Conservation (phyloP, 2,113 vertebrate species). For the Lethenteron camtschaticum region DNA sequence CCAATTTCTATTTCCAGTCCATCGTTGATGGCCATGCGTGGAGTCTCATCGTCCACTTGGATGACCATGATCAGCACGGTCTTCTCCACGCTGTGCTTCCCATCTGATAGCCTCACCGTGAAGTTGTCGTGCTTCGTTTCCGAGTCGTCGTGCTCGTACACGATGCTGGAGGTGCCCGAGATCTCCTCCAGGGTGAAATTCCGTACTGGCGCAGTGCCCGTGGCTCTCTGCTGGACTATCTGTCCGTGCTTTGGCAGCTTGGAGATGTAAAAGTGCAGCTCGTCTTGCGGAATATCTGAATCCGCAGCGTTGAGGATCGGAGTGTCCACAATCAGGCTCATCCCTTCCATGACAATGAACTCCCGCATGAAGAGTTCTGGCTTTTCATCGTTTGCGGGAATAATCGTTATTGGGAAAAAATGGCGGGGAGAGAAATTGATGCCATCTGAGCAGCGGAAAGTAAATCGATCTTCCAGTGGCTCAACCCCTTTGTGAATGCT, state of each 20-base stretch:
- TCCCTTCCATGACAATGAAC: conserved; percentile 90
- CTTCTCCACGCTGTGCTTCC: conserved; percentile 42
- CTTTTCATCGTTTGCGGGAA: conserved; percentile 60
- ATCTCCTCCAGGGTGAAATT: conserved; percentile 71
- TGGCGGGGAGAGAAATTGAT: conserved; percentile 65
- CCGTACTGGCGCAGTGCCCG: conserved; percentile 39
- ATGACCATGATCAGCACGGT: conserved; percentile 46
- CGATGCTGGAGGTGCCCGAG: conserved; percentile 56
- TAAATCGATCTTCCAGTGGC: conserved; percentile 67
- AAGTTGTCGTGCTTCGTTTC: conserved; percentile 68
- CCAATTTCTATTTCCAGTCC: conserved; percentile 69
- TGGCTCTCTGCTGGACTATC: conserved; percentile 52
- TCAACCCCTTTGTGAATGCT: conserved; percentile 72
- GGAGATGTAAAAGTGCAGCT: conserved; percentile 42
- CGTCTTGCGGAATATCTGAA: conserved; percentile 44
- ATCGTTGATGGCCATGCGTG: conserved; percentile 70
- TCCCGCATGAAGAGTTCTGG: conserved; percentile 66
- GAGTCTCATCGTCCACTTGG: conserved; percentile 77
- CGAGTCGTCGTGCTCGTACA: conserved; percentile 76
- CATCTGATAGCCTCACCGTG: conserved; percentile 50
- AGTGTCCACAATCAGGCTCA: conserved; percentile 68
- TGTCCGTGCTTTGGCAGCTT: conserved; percentile 48
- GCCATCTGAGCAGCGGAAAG: conserved; percentile 77
- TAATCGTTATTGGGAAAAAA: conserved; percentile 55
- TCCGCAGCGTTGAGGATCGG: conserved; percentile 66